Base-by-base conservation (phyloP, 2,888 invertebrate genomes). In the Limenitis camilla region DNA sequence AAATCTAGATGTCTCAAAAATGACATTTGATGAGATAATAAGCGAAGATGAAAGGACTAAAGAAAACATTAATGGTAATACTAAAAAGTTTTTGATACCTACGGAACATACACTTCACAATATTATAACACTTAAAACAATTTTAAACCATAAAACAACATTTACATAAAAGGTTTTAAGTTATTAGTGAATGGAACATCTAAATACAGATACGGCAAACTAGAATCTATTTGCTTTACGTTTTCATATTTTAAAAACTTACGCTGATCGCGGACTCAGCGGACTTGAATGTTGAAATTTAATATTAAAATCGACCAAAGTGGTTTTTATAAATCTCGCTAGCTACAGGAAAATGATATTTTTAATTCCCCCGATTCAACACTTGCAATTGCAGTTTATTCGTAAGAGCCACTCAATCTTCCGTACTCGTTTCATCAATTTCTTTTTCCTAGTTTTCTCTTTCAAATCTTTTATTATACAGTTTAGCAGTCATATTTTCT, bases 311-410 rank as follows among this genome's bases (percentile, higher is more conserved):
- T 47, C 33, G 33, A 8, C 9, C 29, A 36, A 45, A 45, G 45
- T 45, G 45, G 44, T 28, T 38, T 45, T 45, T 45, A 36, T 36
- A 36, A 10, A n/a, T 35, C 36, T 35, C 31, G 43, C 7, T n/a
- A n/a, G n/a, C n/a, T n/a, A n/a, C 39, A 43, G 47, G 52, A 50
- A 57, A 52, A 53, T 41, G 58, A 56, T 60, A 57, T 61, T 57
- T 55, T 56, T 58, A 59, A 60, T 60, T 54, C 54, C 50, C 40
- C 38, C 53, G 49, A 50, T 47, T 54, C n/a, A n/a, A n/a, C 47
- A 55, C 52, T 59, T 35, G 48, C 52, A 60, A 58, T 61, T 55
- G 55, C 58, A 41, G 53, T 62, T 60, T 55, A 50, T 48, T 52
- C 49, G 43, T 49, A 50, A 56, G 53, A 52, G 45, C 49, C 55